Base-by-base conservation (phyloP, 2,888 invertebrate species). In the Griposia aprilina region DNA sequence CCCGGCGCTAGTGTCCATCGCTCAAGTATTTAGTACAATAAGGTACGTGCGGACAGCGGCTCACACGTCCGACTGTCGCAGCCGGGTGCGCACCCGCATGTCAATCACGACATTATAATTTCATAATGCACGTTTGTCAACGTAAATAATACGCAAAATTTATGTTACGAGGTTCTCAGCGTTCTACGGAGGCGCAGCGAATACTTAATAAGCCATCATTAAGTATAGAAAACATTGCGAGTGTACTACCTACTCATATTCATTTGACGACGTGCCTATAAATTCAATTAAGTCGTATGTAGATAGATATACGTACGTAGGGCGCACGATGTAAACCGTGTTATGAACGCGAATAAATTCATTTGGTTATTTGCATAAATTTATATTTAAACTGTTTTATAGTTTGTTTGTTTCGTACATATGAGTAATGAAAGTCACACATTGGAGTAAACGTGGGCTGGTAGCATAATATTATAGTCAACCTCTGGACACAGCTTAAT, bases 121-220 rank as follows among this genome's bases (percentile, higher is more conserved):
- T 97, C 96, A 97, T 97, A 97, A 96, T 92, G 95, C 96, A 94
- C 94, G 94, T 93, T 93, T 95, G 96, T 96, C 96, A 95, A 93
- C 95, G 93, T 96, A 96, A 96, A 96, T 96, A 96, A 97, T 97
- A 96, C 96, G 96, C 96, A 94, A 97, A 97, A 96, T 97, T 96
- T 96, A 97, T 97, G 96, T 96, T 96, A 96, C 95, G 95, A 95
- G 94, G 95, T 96, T 97, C 96, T 96, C 96, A 96, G 96, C 95
- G 96, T 94, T 93, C 93, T 91, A 91, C 90, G 90, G 89, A 91
- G 93, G 92, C 92, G 90, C 93, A 88, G 91, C 93, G 96, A 95
- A 97, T 97, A 93, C 95, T 89, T 95, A 95, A 96, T 95, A 90
- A 91, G 92, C 87, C 86, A 91, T 93, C 94, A 94, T 94, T 87